phyloP scores from a whole-genome alignment of 2,888 invertebrate genomes.

The Cheilosia pagana region DNA sequence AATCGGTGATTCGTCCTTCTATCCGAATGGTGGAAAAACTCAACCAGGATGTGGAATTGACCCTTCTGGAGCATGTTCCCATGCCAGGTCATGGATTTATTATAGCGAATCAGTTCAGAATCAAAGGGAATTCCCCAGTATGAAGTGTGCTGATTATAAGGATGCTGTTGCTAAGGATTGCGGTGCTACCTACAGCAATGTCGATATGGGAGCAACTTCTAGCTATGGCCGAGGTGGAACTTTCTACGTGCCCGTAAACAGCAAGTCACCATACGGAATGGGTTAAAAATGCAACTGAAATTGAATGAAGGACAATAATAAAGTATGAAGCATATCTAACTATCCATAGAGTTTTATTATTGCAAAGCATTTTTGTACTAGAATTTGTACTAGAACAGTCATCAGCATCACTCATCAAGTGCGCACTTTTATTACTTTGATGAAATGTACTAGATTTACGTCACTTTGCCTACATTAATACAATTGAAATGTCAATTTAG shows the following conservation, averaged over 20 bases:
- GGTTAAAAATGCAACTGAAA: background rate
- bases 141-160: conserved; percentile 77
- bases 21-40: conserved; percentile 85
- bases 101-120: conserved; percentile 83
- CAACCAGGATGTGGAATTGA: conserved; percentile 84
- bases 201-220: conserved; percentile 78
- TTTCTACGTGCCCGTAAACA: conserved; percentile 79
- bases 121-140: conserved; percentile 78
- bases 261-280: conserved; percentile 77
- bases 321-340: background rate
- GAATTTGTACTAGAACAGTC: too few species aligned
- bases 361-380: too few species aligned
- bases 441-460: too few species aligned
- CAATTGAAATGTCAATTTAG: too few species aligned
- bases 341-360: background rate
- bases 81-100: conserved; percentile 82
- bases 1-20: conserved; percentile 84
- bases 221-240: conserved; percentile 76
- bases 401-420: too few species aligned
- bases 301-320: background rate
- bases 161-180: conserved; percentile 79
- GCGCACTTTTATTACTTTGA: too few species aligned
- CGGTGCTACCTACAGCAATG: conserved; percentile 77
- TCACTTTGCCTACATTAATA: too few species aligned
- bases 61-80: conserved; percentile 82